These are phyloP conservation scores for Lamprotornis superbus DNA, from an alignment of 2,113 vertebrate genomes.

Conservation along the genomic window DNA sequence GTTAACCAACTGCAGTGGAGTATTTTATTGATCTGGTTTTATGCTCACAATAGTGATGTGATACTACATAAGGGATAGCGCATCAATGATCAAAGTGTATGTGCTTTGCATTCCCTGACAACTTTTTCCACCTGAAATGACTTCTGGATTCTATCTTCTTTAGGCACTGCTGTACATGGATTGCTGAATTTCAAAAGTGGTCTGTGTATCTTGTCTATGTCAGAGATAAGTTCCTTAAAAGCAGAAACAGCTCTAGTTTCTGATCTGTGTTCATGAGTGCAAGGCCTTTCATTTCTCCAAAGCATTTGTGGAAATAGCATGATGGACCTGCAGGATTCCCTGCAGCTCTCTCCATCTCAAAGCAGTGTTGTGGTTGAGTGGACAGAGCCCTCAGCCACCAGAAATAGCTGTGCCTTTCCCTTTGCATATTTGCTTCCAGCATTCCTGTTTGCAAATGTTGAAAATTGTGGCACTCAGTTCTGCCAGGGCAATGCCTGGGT, in stretches of 20 bases:
- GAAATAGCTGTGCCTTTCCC: not conserved
- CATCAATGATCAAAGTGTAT: not conserved
- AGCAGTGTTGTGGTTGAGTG: not conserved
- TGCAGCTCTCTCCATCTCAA: not conserved
- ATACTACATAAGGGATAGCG: not conserved
- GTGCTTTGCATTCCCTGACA: not conserved
- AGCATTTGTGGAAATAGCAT: not conserved
- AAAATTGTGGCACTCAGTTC: not conserved
- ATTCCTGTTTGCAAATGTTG: not conserved
- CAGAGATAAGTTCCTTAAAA: conserved; percentile 11
- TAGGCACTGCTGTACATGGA: not conserved
- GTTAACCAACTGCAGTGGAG: not conserved
- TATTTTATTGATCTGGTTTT: not conserved
- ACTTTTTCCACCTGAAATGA: not conserved
- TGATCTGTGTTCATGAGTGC: not conserved
- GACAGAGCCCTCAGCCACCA: conserved; percentile 28
- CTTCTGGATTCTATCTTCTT: not conserved
- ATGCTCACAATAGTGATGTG: not conserved
- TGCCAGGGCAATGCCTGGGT: not conserved
- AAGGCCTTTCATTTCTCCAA: not conserved
- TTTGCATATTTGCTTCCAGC: not conserved
- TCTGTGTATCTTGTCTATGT: not conserved
- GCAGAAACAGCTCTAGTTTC: not conserved
- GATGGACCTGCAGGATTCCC: not conserved
- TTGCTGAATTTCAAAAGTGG: not conserved